Evolutionary conservation across 2,888 invertebrate species (phyloP), one percentile per base, ranked within the genome.

Genomic region (Ectropis crepuscularia): DNA sequence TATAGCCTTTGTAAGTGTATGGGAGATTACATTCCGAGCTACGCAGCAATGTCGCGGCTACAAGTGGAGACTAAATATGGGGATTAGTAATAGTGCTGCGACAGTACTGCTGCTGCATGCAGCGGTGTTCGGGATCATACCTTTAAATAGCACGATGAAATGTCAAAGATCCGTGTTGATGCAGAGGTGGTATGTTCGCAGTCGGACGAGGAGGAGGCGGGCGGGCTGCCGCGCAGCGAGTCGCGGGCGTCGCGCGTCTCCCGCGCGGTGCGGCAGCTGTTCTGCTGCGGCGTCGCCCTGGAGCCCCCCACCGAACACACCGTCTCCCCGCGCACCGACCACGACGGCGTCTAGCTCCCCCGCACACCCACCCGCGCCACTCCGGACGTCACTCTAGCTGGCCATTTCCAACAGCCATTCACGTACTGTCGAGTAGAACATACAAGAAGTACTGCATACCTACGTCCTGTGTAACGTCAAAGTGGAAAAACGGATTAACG

Each of bases 181-280:
- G 28, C 12, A 36, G 67, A 68, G 69, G 67, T 70, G 69, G 74
- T 71, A 66, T 83, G 80, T 74, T 88, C 88, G 76, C 89, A 91
- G 90, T 87, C 85, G 37, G 87, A 89, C 74, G 88, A 87, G 51
- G 87, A 88, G 71, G 90, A 88, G 74, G 90, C 89, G 73, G 82
- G 91, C 82, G 91, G 90, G 88, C 85, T 89, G 89, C 87, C 90
- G 82, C 90, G 89, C 82, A 86, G 81, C 74, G 88, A 83, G 66
- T 89, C 89, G 61, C 88, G 77, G 69, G 74, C 77, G 55, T 88
- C 89, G 38, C 89, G 89, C 61, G 82, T 89, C 51, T 81, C 85
- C 43, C 89, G 87, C 77, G 88, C 75, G 55, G 78, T 90, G 69
- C 88, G 90, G 9, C 85, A 87, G 69, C 78, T 90, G 73, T 81